Evolutionary conservation across 2,888 invertebrate genomes (phyloP).

Genomic region (Nematopogon swammerdamellus): DNA sequence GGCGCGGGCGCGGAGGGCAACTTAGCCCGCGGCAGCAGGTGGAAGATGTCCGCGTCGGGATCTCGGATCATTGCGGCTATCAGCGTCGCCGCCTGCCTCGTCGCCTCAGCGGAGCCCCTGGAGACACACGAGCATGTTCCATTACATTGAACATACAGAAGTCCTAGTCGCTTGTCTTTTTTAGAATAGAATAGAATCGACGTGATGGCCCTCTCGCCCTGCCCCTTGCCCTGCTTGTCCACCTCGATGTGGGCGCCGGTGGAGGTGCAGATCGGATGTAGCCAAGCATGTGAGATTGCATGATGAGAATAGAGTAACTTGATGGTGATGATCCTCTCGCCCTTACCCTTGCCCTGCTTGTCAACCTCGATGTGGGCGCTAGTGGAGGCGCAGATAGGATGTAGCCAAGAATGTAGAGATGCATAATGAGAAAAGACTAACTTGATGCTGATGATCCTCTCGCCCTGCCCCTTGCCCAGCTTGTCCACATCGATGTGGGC

Average conservation of each 20-base stretch:
- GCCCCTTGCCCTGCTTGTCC: conserved; percentile 94
- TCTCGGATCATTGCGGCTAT: conserved; percentile 93
- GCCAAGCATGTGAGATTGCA: too few species aligned
- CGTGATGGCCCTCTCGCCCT: conserved; percentile 83
- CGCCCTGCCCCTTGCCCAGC: conserved; percentile 90
- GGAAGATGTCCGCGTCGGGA: conserved; percentile 87
- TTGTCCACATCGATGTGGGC: conserved; percentile 99
- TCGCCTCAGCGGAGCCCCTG: conserved; percentile 88
- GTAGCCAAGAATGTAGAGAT: too few species aligned
- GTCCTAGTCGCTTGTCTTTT: too few species aligned
- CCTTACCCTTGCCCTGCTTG: too few species aligned
- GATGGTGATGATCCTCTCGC: too few species aligned
- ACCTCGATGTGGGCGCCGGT: conserved; percentile 57
- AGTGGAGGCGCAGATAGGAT: too few species aligned
- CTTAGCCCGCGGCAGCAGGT: conserved; percentile 71
- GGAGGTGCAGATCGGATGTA: too few species aligned
- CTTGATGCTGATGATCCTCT: conserved; percentile 94
- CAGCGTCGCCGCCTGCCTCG: conserved; percentile 86
- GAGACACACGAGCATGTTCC: conserved; percentile 12
- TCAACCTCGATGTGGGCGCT: too few species aligned
- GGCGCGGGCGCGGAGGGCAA: conserved; percentile 59
- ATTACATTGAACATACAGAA: too few species aligned
- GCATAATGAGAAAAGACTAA: too few species aligned
- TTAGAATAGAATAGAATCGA: neutral
- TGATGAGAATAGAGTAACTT: too few species aligned